Percentiles rank a stretch among this genome's conserved stretches.
Conservation (phyloP, 2,888 invertebrate species). For the Limenitis arthemis region DNA sequence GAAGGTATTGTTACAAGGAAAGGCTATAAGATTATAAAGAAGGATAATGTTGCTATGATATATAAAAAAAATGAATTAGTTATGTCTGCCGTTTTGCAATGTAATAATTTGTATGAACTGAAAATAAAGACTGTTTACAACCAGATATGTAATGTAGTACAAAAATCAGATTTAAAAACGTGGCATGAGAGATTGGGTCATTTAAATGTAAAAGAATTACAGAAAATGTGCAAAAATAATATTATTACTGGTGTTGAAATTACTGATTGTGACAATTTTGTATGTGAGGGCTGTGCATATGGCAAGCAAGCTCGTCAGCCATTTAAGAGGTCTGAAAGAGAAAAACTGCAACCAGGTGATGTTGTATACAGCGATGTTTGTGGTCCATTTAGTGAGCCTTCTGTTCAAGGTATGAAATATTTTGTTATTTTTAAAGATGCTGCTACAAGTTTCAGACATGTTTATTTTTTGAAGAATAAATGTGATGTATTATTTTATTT, state of each 20-base stretch:
- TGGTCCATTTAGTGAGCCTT: slow-evolving; percentile 9
- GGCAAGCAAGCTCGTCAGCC: slow-evolving; percentile 10
- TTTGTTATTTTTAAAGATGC: slow-evolving; percentile 18
- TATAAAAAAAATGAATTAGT: slow-evolving; percentile 12
- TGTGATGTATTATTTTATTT: slow-evolving; percentile 27
- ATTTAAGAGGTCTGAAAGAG: slow-evolving; percentile 5
- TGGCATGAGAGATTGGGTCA: slow-evolving; percentile 20
- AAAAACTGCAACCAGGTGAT: slow-evolving; percentile 5
- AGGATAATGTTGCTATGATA: slow-evolving; percentile 10
- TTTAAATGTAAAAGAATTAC: slow-evolving; percentile 12
- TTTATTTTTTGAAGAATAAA: slow-evolving; percentile 28
- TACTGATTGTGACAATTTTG: slow-evolving; percentile 1
- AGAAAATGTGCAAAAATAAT: slow-evolving; percentile 6
- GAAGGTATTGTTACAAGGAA: slow-evolving; percentile 13
- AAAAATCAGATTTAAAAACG: slow-evolving; percentile 15
- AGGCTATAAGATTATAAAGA: slow-evolving; percentile 1
- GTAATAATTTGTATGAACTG: slow-evolving; percentile 21
- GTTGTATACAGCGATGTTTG: slow-evolving; percentile 17
- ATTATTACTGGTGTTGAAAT: slow-evolving; percentile 5
- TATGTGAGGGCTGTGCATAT: slow-evolving; percentile 7
- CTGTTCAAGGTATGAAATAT: slow-evolving; percentile 13
- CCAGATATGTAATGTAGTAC: slow-evolving; percentile 18
- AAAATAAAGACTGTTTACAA: slow-evolving; percentile 11
- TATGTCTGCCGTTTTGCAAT: slow-evolving; percentile 13
- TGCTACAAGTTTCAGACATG: slow-evolving; percentile 6